Evolutionary conservation across 2,888 invertebrate species (phyloP).

Genomic region (Archaeoteleia sp.): DNA sequence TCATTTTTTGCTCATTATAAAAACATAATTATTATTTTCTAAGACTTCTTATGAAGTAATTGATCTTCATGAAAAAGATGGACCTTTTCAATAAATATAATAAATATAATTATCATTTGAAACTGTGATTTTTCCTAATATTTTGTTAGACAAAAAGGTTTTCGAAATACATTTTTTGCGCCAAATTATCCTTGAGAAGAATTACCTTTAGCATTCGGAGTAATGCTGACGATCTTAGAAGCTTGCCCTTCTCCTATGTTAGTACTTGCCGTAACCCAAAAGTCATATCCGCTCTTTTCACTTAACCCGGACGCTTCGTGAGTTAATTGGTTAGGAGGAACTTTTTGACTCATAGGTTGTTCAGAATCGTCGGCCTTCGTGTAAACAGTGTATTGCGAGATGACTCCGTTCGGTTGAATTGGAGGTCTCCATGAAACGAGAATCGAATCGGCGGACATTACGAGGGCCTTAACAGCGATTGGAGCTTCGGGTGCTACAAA

Average conservation of each 20-base stretch:
- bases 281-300: constrained; percentile 89
- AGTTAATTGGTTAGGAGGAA: constrained; percentile 89
- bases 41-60: too few species aligned
- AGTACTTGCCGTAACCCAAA: constrained; percentile 96
- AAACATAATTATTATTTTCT: too few species aligned
- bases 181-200: too few species aligned
- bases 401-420: constrained; percentile 92
- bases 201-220: constrained; percentile 88
- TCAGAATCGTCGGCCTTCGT: constrained; percentile 82
- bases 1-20: too few species aligned
- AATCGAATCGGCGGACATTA: constrained; percentile 93
- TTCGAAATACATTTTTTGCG: too few species aligned
- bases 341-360: constrained; percentile 85
- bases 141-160: too few species aligned
- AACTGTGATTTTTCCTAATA: too few species aligned
- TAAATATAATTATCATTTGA: too few species aligned
- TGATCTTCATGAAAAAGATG: too few species aligned
- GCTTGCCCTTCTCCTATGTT: constrained; percentile 95
- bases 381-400: constrained; percentile 95
- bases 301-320: constrained; percentile 91
- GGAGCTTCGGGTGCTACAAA: constrained; percentile 92
- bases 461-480: constrained; percentile 92
- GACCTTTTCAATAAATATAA: too few species aligned
- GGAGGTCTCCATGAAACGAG: constrained; percentile 96
- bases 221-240: constrained; percentile 89